Base-by-base conservation (phyloP, 2,888 invertebrate genomes). In the Phaedon cochleariae region DNA sequence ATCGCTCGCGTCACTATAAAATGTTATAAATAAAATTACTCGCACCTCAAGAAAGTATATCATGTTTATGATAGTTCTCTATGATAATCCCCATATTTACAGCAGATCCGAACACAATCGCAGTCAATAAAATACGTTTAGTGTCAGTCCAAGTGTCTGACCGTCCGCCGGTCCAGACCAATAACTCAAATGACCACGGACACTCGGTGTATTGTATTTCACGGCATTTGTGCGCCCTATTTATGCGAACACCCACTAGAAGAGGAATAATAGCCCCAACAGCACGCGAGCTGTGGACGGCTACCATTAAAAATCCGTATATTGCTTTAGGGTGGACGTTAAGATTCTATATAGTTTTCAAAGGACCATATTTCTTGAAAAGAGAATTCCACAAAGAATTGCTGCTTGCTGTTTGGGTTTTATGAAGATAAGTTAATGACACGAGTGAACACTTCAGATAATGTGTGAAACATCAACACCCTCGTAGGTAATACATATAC, bases 61-160 rank as follows among this genome's bases (percentile, higher is more conserved):
- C 68, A 69, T 63, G 59, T 68, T 69, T 67, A 68, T 62, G 63
- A 59, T 64, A 61, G 45, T 68, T 51, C 55, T 67, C 61, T 59
- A 65, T 69, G 71, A 74, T 76, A 76, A 76, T 76, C 76, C 69
- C 73, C 65, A 71, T 72, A 76, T 76, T 76, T 76, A 76, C 75
- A 76, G 69, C 76, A 70, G 74, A 73, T 73, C 72, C 73, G 66
- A 72, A 71, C 64, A 73, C 74, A 73, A 71, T 68, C 61, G 64
- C 57, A 69, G 72, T 70, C 74, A 68, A 77, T 76, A 77, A 77
- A 77, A 73, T 73, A 77, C 76, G 65, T 75, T 76, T 77, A 77
- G 69, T 74, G 76, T 70, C 74, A 74, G 66, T 64, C 62, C 58
- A 64, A 69, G 64, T 59, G 62, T 51, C 65, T 46, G 52, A 62